Evolutionary conservation across 92 coral and sea anemone genomes (phyloP).

Genomic region (Heteractis magnifica): DNA sequence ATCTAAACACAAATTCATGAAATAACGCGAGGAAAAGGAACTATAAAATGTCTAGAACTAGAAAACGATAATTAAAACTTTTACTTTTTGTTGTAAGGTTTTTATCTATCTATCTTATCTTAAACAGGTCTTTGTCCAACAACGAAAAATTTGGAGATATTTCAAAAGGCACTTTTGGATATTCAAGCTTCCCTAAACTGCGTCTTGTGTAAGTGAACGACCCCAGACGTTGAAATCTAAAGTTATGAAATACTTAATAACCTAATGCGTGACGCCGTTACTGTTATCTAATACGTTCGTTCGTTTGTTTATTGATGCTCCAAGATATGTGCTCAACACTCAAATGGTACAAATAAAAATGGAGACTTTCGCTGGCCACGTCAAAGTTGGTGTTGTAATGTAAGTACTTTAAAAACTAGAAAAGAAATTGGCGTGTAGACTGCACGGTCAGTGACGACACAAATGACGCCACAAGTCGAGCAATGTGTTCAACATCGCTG

Average conservation of each 20-base stretch:
- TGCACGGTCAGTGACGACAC: no score
- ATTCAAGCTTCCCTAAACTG: slow-evolving; percentile 24
- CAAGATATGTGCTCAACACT: slow-evolving; percentile 65
- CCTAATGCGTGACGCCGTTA: no score
- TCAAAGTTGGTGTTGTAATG: slow-evolving; percentile 54
- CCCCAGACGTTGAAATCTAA: no score
- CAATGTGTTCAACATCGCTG: no score
- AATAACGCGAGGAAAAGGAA: neutral
- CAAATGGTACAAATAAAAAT: slow-evolving; percentile 53
- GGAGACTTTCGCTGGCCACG: slow-evolving; percentile 44
- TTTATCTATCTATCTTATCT: neutral
- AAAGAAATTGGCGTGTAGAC: no score
- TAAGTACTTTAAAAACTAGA: slow-evolving; percentile 26
- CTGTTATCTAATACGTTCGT: no score
- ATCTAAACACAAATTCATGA: neutral
- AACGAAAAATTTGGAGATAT: slow-evolving; percentile 40
- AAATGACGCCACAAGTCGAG: no score
- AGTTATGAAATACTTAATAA: no score
- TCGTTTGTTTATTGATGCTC: neutral
- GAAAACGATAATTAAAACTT: neutral
- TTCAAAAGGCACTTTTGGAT: slow-evolving; percentile 35
- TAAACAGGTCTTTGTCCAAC: slow-evolving; percentile 53
- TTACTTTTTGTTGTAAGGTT: neutral
- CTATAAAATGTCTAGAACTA: neutral
- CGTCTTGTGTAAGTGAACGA: slow-evolving; percentile 45